phyloP scores from a whole-genome alignment of 2,113 vertebrate genomes.

The Malurus melanocephalus region DNA sequence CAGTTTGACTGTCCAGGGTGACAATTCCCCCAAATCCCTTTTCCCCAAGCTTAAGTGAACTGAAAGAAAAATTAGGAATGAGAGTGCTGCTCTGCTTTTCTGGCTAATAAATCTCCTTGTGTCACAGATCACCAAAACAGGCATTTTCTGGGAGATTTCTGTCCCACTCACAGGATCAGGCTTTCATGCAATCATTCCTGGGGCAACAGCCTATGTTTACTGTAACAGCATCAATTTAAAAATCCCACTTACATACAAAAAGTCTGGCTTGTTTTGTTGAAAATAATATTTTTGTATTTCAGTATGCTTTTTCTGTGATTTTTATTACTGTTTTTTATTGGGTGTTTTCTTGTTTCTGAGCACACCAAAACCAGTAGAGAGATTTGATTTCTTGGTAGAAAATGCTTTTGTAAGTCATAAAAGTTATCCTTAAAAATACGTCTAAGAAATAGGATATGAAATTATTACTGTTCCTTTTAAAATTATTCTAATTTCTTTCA shows the following conservation, averaged over 20 bases:
- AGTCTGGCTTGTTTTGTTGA: background rate
- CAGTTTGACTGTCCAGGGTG: background rate
- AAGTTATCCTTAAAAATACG: background rate
- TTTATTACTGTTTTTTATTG: background rate
- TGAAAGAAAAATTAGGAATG: background rate
- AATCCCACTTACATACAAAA: background rate
- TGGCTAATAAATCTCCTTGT: background rate
- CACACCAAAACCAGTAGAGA: background rate
- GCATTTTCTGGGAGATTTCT: background rate
- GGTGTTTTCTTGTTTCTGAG: background rate
- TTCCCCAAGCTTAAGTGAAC: background rate
- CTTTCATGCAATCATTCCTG: background rate
- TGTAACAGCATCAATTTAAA: background rate
- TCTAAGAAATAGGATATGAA: background rate
- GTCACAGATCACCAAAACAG: background rate
- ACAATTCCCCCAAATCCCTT: background rate
- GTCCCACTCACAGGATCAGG: background rate
- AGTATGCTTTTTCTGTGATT: background rate
- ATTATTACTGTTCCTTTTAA: background rate
- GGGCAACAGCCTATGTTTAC: background rate
- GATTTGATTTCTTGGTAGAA: background rate
- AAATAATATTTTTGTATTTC: background rate
- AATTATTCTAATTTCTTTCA: background rate
- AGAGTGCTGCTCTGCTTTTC: background rate
- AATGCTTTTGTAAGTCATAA: background rate